Percentiles rank a stretch among this genome's conserved stretches.
These are phyloP conservation scores for Fabriciana adippe DNA, from an alignment of 2,888 invertebrate genomes.

Conservation along the genomic window DNA sequence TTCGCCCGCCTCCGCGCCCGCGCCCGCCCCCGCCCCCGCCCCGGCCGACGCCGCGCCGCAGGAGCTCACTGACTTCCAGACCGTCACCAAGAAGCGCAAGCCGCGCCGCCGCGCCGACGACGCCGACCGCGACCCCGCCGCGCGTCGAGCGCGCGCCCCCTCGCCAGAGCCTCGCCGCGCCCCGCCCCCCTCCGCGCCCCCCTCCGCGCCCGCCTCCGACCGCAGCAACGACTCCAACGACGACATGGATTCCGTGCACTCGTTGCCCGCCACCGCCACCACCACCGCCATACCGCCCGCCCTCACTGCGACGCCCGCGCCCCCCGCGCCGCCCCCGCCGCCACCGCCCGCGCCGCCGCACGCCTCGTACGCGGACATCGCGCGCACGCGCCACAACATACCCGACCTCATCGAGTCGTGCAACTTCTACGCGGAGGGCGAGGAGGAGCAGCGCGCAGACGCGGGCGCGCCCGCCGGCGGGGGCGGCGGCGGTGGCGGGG, in stretches of 20 bases:
- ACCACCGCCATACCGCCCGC: conserved; percentile 45
- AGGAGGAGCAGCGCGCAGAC: conserved; percentile 45
- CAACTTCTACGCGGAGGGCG: conserved; percentile 74
- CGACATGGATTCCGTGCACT: conserved; percentile 92
- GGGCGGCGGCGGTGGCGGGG: conserved; percentile 34
- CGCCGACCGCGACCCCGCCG: conserved; percentile 48
- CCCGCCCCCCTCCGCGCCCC: conserved; percentile 53
- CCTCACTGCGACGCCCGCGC: conserved; percentile 49
- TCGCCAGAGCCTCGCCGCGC: conserved; percentile 61
- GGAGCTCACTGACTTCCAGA: conserved; percentile 89
- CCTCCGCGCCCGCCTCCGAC: conserved; percentile 91
- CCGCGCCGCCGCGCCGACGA: conserved; percentile 86
- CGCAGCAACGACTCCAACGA: conserved; percentile 91
- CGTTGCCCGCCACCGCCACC: conserved; percentile 83
- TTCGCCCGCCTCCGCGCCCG: conserved; percentile 65
- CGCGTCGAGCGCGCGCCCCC: conserved; percentile 53
- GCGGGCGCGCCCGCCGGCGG: conserved; percentile 35
- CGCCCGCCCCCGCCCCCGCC: conserved; percentile 83
- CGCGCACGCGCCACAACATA: conserved; percentile 80
- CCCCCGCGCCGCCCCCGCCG: conserved; percentile 86
- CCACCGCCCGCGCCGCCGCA: conserved; percentile 67
- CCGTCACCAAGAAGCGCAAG: conserved; percentile 91
- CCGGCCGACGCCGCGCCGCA: conserved; percentile 56
- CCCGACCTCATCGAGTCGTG: conserved; percentile 79
- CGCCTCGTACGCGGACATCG: conserved; percentile 92